Conservation (phyloP, 2,888 invertebrate species). For the Abrostola triplasia region DNA sequence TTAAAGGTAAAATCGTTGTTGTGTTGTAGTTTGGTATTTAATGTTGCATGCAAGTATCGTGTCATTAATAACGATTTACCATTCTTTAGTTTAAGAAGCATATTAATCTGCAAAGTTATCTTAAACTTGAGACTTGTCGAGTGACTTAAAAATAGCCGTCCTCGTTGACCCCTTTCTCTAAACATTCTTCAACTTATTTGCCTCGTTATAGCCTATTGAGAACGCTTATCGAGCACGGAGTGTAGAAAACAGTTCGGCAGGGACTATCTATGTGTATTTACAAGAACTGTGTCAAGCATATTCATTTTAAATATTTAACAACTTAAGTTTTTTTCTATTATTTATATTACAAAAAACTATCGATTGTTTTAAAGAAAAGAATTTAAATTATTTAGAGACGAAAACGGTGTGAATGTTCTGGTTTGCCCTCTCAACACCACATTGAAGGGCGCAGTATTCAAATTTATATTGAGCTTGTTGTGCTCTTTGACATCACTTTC, state of each 20-base stretch:
- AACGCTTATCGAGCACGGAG: conserved; percentile 44
- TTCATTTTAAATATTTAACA: no score
- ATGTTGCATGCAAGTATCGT: neutral
- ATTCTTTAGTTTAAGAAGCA: no score
- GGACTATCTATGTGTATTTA: conserved; percentile 25
- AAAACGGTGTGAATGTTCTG: conserved; percentile 61
- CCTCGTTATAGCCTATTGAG: conserved; percentile 61
- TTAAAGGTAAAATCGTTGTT: neutral
- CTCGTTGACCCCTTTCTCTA: conserved; percentile 55
- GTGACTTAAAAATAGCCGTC: conserved; percentile 39
- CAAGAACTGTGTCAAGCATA: conserved; percentile 12
- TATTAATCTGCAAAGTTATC: neutral
- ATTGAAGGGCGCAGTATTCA: conserved; percentile 44
- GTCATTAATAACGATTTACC: no score
- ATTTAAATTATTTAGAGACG: conserved; percentile 40
- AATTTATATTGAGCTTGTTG: conserved; percentile 39
- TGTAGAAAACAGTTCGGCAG: neutral
- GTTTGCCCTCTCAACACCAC: conserved; percentile 52
- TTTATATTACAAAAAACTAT: no score
- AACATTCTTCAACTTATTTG: conserved; percentile 63
- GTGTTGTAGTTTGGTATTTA: neutral
- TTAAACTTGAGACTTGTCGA: conserved; percentile 19
- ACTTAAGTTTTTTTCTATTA: no score
- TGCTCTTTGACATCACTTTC: conserved; percentile 28
- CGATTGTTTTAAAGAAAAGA: no score